Percentiles rank a stretch among this genome's conserved stretches.
Evolutionary conservation across 2,797 vertebrate genomes (phyloP).

Genomic region (Pogonophryne albipinna): DNA sequence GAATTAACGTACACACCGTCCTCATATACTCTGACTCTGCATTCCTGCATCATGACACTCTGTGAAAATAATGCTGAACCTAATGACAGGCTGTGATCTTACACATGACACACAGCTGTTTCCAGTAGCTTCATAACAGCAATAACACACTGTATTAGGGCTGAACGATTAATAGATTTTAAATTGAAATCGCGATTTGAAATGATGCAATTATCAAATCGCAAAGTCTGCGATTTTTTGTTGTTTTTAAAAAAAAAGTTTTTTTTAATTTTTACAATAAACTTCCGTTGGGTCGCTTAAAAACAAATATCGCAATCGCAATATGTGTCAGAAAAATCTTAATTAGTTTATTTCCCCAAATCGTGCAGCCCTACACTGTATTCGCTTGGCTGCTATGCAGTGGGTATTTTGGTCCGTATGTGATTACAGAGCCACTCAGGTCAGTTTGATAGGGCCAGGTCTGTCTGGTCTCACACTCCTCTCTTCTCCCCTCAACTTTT

Average conservation of each 20-base stretch:
- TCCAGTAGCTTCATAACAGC: constrained; percentile 8
- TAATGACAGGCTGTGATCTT: constrained; percentile 6
- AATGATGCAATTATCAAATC: too few species aligned
- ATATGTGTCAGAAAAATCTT: too few species aligned
- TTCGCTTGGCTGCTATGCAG: constrained; percentile 11
- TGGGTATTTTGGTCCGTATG: constrained; percentile 72
- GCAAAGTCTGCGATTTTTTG: too few species aligned
- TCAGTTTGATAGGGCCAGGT: constrained; percentile 54
- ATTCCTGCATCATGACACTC: constrained; percentile 5
- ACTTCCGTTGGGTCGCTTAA: too few species aligned
- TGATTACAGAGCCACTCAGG: constrained; percentile 53
- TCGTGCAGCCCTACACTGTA: too few species aligned
- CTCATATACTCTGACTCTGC: not conserved
- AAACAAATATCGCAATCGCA: too few species aligned
- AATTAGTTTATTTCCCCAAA: too few species aligned
- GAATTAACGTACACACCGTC: not conserved
- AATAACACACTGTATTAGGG: not conserved
- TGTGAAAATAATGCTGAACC: constrained; percentile 1
- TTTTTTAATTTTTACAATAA: too few species aligned
- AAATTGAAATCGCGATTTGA: too few species aligned
- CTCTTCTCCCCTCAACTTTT: constrained; percentile 40
- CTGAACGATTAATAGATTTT: too few species aligned
- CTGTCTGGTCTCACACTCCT: constrained; percentile 19
- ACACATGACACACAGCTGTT: constrained; percentile 27
- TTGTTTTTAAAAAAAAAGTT: too few species aligned